phyloP scores from a whole-genome alignment of 2,113 vertebrate genomes.

The Neogobius melanostomus region DNA sequence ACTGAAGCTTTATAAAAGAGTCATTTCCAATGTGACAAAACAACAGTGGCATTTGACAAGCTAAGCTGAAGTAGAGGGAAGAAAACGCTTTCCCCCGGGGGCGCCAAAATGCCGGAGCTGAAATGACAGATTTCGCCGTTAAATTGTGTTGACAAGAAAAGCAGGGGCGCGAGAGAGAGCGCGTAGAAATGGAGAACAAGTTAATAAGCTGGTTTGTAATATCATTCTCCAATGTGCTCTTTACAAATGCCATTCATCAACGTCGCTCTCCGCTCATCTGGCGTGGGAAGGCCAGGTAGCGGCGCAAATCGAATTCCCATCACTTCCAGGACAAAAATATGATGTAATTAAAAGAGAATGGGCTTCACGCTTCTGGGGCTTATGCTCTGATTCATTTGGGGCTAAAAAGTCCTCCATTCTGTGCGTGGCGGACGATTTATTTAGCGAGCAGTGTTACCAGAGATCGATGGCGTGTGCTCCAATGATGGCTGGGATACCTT shows the following conservation, averaged over 20 bases:
- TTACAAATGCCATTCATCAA: slow-evolving; percentile 57
- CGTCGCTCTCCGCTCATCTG: slow-evolving; percentile 41
- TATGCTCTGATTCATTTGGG: slow-evolving; percentile 12
- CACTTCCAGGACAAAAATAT: slow-evolving; percentile 48
- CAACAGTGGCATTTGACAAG: slow-evolving; percentile 44
- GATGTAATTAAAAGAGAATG: slow-evolving; percentile 41
- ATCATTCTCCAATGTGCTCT: slow-evolving; percentile 17
- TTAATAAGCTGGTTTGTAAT: slow-evolving; percentile 51
- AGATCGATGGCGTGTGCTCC: slow-evolving; percentile 37
- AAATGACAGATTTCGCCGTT: slow-evolving; percentile 36
- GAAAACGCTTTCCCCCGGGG: slow-evolving; percentile 26
- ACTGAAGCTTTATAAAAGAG: slow-evolving; percentile 19
- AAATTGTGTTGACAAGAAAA: slow-evolving; percentile 35
- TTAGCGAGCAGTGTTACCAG: slow-evolving; percentile 7
- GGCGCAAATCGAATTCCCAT: slow-evolving; percentile 46
- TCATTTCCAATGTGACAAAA: slow-evolving; percentile 11
- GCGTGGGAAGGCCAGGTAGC: slow-evolving; percentile 5
- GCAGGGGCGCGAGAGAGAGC: neutral
- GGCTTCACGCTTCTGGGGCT: slow-evolving; percentile 13
- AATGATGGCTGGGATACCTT: slow-evolving; percentile 26
- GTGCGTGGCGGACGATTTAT: neutral
- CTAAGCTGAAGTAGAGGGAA: slow-evolving; percentile 21
- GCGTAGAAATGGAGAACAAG: slow-evolving; percentile 26
- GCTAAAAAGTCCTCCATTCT: slow-evolving; percentile 7
- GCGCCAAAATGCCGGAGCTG: slow-evolving; percentile 30